phyloP scores from a whole-genome alignment of 1,140 invertebrate species.

The Caenorhabditis brenneri region DNA sequence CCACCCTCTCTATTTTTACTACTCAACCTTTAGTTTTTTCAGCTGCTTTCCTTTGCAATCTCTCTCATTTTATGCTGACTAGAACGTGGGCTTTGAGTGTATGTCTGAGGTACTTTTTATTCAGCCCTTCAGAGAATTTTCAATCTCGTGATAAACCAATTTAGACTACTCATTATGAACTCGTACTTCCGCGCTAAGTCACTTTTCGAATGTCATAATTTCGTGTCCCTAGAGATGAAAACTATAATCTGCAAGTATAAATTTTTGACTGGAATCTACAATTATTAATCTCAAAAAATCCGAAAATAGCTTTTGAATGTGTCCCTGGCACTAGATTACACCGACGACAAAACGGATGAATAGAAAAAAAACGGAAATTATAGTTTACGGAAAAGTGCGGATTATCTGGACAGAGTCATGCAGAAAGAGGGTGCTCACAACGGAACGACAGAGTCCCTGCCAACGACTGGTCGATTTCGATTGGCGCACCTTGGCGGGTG shows the following conservation, averaged over 20 bases:
- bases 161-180: neutral
- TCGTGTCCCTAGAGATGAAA: no score
- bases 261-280: no score
- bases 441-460: constrained; percentile 35
- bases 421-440: constrained; percentile 14
- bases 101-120: neutral
- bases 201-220: no score
- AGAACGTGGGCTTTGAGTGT: neutral
- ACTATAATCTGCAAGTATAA: no score
- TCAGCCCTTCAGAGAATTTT: neutral
- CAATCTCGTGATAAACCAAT: neutral
- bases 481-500: constrained; percentile 35
- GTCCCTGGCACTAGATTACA: neutral
- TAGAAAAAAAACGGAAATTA: constrained; percentile 4
- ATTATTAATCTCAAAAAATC: neutral
- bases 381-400: neutral
- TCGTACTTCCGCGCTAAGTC: neutral
- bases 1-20: neutral
- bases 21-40: neutral
- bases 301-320: neutral
- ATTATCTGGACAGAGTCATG: neutral
- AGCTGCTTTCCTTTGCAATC: neutral
- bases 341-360: neutral
- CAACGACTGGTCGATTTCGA: constrained; percentile 30
- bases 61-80: neutral